These are phyloP conservation scores for Caenorhabditis angaria DNA, from an alignment of 2,888 invertebrate genomes.

Conservation along the genomic window DNA sequence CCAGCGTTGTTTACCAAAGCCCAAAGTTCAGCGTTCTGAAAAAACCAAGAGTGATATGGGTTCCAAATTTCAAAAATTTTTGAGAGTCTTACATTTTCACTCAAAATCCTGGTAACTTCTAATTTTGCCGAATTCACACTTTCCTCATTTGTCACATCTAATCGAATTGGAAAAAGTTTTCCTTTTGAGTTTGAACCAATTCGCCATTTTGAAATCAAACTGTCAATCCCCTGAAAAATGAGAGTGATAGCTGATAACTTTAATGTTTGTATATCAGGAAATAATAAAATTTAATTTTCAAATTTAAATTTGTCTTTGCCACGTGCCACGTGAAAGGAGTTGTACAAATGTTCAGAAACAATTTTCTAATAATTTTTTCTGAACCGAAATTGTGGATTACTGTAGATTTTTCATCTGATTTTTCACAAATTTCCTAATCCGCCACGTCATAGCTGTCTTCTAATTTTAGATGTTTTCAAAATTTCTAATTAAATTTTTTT, in stretches of 20 bases:
- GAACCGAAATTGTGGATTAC: no score
- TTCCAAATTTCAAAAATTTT: slow-evolving; percentile 78
- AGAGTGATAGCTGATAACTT: neutral
- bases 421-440: no score
- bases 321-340: no score
- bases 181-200: slow-evolving; percentile 16
- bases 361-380: no score
- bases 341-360: no score
- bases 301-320: no score
- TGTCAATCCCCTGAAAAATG: slow-evolving; percentile 37
- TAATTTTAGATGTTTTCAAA: no score
- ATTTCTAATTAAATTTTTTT: no score
- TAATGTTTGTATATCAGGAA: neutral
- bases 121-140: slow-evolving; percentile 83
- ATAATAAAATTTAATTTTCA: slow-evolving; percentile 1
- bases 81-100: slow-evolving; percentile 29
- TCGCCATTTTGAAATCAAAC: slow-evolving; percentile 22
- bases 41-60: neutral
- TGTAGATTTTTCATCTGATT: no score
- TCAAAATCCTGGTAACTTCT: slow-evolving; percentile 73
- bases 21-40: slow-evolving; percentile 87
- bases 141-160: slow-evolving; percentile 75
- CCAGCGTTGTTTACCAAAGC: slow-evolving; percentile 91
- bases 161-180: slow-evolving; percentile 77
- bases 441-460: no score